Evolutionary conservation across 2,797 vertebrate genomes (phyloP).

Genomic region (Cyprinella venusta): DNA sequence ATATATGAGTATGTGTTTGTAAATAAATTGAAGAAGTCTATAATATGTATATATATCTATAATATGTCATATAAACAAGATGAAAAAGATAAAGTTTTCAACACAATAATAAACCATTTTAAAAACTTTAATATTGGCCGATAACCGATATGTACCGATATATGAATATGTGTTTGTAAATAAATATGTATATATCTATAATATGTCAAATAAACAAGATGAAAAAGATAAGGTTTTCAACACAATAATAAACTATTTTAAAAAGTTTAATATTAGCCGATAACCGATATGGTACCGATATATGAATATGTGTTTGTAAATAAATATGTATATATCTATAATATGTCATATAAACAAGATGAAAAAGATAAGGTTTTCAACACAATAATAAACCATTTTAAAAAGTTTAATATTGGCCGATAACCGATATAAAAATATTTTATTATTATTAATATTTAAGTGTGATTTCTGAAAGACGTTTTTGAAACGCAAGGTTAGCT

Average conservation of each 20-base stretch:
- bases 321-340: background rate
- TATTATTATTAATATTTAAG: too few relatives aligned
- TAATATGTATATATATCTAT: background rate
- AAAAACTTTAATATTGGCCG: too few relatives aligned
- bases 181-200: too few relatives aligned
- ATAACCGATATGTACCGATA: too few relatives aligned
- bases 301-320: too few relatives aligned
- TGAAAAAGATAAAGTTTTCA: too few relatives aligned
- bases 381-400: background rate
- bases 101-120: too few relatives aligned
- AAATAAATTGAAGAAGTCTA: background rate
- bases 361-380: background rate
- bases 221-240: background rate
- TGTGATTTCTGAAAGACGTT: background rate
- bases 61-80: background rate
- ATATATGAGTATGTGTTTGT: background rate
- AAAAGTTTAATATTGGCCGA: background rate
- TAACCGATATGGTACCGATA: background rate
- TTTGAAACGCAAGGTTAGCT: background rate
- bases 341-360: background rate
- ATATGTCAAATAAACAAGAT: too few relatives aligned
- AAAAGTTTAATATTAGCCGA: background rate
- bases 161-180: too few relatives aligned
- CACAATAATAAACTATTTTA: background rate
- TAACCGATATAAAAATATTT: background rate